phyloP scores from a whole-genome alignment of 2,888 invertebrate genomes.

The Oscheius onirici region DNA sequence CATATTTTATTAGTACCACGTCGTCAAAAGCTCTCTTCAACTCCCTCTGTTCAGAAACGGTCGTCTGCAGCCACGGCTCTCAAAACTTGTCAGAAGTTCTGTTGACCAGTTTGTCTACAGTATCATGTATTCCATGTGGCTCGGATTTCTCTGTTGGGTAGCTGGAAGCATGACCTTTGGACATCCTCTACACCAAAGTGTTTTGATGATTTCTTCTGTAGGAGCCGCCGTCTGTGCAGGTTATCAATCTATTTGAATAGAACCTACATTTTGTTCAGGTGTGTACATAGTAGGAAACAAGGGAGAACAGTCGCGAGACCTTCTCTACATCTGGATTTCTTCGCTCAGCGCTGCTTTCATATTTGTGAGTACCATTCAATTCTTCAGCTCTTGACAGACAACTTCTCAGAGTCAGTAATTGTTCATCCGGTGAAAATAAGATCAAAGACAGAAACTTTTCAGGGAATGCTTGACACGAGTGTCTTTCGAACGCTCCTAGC shows the following conservation, averaged over 20 bases:
- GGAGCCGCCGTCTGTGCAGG: constrained; percentile 47
- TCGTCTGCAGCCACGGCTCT: constrained; percentile 6
- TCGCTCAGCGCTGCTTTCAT: constrained; percentile 41
- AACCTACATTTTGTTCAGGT: constrained; percentile 31
- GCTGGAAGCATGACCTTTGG: constrained; percentile 48
- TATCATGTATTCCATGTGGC: constrained; percentile 18
- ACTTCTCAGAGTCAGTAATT: no score
- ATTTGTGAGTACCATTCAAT: constrained; percentile 37
- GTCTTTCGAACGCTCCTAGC: constrained; percentile 35
- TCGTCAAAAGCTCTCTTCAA: no score
- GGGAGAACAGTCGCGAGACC: constrained; percentile 43
- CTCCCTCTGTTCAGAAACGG: constrained; percentile 24
- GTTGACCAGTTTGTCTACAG: constrained; percentile 6
- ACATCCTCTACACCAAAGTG: constrained; percentile 36
- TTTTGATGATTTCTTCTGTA: constrained; percentile 40
- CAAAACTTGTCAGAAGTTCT: constrained; percentile 11
- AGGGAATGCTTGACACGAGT: constrained; percentile 20
- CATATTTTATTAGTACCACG: no score
- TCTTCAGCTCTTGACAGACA: no score
- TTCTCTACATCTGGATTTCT: constrained; percentile 49
- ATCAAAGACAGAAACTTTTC: background rate
- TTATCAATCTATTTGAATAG: background rate
- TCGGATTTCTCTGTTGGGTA: constrained; percentile 38
- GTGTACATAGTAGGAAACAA: constrained; percentile 53
- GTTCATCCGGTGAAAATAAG: no score